These are phyloP conservation scores for Anthophora plumipes DNA, from an alignment of 2,888 invertebrate genomes.

Conservation along the genomic window DNA sequence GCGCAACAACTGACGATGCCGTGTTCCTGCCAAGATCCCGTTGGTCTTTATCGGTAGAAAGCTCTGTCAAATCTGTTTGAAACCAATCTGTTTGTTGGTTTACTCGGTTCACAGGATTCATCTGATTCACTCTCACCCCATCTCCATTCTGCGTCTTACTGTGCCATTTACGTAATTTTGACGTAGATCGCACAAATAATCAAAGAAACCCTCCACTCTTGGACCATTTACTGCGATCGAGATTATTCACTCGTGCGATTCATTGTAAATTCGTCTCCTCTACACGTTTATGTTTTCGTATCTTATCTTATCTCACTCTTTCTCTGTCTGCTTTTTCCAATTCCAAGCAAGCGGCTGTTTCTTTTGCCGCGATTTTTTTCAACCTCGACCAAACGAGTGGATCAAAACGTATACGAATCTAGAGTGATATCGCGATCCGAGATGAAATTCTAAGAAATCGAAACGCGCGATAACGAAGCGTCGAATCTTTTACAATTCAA, in stretches of 20 bases:
- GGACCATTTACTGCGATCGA: constrained; percentile 19
- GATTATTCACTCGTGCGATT: neutral
- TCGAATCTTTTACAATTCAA: neutral
- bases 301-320: too few species aligned
- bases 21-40: constrained; percentile 73
- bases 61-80: neutral
- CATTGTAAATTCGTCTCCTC: neutral
- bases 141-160: neutral
- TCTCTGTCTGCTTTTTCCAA: neutral
- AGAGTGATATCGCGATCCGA: neutral
- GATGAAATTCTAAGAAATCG: neutral
- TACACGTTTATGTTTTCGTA: neutral
- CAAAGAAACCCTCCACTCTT: constrained; percentile 1
- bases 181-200: neutral
- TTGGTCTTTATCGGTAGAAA: constrained; percentile 73
- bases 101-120: neutral
- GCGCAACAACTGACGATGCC: constrained; percentile 71
- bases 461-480: neutral
- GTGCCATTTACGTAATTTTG: neutral
- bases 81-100: neutral
- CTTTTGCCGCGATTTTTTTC: neutral
- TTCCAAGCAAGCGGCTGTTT: constrained; percentile 12
- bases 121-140: neutral
- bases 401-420: constrained; percentile 27
- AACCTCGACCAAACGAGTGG: constrained; percentile 40